Conservation (phyloP, 2,797 vertebrate genomes). For the Acrocephalus scirpaceus region DNA sequence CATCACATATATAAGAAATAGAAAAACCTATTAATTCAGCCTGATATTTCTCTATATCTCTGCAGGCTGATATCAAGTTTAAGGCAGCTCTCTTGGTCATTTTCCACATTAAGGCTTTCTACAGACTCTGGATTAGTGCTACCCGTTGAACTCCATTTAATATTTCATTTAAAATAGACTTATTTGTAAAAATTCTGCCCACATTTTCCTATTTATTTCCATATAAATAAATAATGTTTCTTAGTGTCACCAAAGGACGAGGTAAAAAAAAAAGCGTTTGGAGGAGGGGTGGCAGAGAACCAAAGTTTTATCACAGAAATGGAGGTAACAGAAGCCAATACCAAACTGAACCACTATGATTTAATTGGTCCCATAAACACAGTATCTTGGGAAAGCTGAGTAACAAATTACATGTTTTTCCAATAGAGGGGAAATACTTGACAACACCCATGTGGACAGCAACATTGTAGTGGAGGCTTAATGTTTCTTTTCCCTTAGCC, state of each 20-base stretch:
- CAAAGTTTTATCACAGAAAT: background rate
- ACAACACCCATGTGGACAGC: background rate
- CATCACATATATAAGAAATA: background rate
- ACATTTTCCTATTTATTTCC: background rate
- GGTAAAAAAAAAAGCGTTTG: background rate
- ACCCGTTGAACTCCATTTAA: background rate
- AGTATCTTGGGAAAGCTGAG: background rate
- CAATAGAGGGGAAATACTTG: background rate
- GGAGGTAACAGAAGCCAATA: background rate
- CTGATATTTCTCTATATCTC: background rate
- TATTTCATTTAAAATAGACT: background rate
- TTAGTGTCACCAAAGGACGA: background rate
- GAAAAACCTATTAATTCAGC: background rate
- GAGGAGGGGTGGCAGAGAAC: background rate
- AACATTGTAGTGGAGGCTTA: rapidly evolving
- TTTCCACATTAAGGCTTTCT: background rate
- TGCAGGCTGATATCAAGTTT: background rate
- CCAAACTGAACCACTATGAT: background rate
- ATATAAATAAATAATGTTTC: background rate
- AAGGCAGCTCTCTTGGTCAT: background rate
- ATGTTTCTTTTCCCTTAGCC: background rate
- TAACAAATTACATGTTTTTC: background rate
- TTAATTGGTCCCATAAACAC: background rate
- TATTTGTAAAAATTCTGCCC: background rate
- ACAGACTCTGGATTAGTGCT: background rate